phyloP scores from a whole-genome alignment of 2,113 vertebrate species.

The Condylura cristata region DNA sequence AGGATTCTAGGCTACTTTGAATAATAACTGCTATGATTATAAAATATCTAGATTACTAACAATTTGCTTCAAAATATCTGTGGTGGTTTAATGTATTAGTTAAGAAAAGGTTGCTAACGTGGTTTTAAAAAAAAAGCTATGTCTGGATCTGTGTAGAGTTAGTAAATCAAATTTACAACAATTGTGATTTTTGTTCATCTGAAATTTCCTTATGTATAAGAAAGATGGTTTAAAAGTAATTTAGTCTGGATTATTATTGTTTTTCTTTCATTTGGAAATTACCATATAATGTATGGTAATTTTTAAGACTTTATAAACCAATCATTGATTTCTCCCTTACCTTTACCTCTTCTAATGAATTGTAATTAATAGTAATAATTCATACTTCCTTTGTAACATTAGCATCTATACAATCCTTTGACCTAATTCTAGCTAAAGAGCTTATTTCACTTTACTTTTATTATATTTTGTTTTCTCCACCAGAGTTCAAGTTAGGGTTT shows the following conservation, averaged over 20 bases:
- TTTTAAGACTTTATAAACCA: background rate
- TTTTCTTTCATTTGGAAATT: slow-evolving; percentile 39
- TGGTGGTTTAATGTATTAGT: slow-evolving; percentile 36
- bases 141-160: background rate
- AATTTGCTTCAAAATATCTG: slow-evolving; percentile 40
- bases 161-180: slow-evolving; percentile 20
- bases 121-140: background rate
- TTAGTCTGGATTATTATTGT: background rate
- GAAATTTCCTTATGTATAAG: slow-evolving; percentile 46
- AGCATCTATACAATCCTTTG: background rate
- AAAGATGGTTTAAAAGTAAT: slow-evolving; percentile 20
- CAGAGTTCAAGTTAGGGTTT: background rate
- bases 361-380: background rate
- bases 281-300: too few relatives aligned
- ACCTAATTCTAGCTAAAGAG: background rate
- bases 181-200: background rate
- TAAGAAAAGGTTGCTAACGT: slow-evolving; percentile 24
- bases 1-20: background rate
- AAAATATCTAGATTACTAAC: background rate
- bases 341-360: background rate
- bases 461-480: background rate
- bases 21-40: background rate
- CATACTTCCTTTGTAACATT: background rate
- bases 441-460: slow-evolving; percentile 36
- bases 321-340: background rate